These are phyloP conservation scores for Etheostoma perlongum DNA, from an alignment of 2,797 vertebrate genomes.

Conservation along the genomic window DNA sequence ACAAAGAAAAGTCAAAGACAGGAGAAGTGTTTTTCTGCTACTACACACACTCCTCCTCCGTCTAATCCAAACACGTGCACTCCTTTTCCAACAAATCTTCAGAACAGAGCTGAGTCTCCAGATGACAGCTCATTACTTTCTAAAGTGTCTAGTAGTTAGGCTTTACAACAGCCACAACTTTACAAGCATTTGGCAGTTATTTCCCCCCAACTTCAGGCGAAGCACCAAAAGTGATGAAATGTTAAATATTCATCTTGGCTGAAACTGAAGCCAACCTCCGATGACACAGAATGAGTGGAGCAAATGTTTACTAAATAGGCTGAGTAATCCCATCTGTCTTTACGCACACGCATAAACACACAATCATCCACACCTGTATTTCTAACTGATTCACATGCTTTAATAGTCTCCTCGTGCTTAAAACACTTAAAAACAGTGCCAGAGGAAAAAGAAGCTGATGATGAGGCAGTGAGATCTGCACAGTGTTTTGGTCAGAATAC, in stretches of 20 bases:
- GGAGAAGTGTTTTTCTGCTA: slow-evolving; percentile 26
- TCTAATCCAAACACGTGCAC: slow-evolving; percentile 44
- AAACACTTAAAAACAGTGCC: slow-evolving; percentile 25
- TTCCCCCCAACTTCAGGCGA: slow-evolving; percentile 39
- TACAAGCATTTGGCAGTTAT: slow-evolving; percentile 59
- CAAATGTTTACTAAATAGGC: slow-evolving; percentile 62
- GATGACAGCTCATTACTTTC: slow-evolving; percentile 62
- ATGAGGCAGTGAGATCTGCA: slow-evolving; percentile 19
- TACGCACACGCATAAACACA: slow-evolving; percentile 53
- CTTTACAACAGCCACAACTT: slow-evolving; percentile 57
- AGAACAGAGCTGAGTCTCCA: slow-evolving; percentile 27
- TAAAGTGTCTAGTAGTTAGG: slow-evolving; percentile 55
- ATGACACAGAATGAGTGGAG: slow-evolving; percentile 71
- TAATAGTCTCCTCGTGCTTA: slow-evolving; percentile 64
- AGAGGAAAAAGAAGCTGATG: slow-evolving; percentile 10
- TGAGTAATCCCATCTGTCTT: slow-evolving; percentile 58
- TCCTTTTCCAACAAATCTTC: slow-evolving; percentile 42
- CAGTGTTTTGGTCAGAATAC: slow-evolving; percentile 4
- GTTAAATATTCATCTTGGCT: slow-evolving; percentile 63
- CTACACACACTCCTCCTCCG: slow-evolving; percentile 16
- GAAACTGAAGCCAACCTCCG: slow-evolving; percentile 39
- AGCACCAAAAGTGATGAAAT: slow-evolving; percentile 57
- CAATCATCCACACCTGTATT: slow-evolving; percentile 66
- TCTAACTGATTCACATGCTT: slow-evolving; percentile 55
- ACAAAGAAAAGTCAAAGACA: slow-evolving; percentile 3